phyloP scores from a whole-genome alignment of 1,140 invertebrate species.

The Drosophila yakuba region DNA sequence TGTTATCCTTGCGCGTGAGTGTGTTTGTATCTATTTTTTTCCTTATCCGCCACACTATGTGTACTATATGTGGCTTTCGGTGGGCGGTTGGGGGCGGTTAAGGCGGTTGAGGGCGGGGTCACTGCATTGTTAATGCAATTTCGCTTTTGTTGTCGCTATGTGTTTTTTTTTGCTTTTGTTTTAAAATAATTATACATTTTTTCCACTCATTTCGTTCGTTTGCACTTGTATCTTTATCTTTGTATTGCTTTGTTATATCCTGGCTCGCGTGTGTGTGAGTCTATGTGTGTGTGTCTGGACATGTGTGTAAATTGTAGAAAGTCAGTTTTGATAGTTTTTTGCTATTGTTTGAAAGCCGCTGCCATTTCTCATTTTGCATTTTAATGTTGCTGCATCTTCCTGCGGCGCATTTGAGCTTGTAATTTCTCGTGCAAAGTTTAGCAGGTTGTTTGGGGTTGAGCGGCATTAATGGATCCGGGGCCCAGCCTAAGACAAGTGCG shows the following conservation, averaged over 20 bases:
- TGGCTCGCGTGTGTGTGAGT: slow-evolving; percentile 12
- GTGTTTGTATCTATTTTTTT: slow-evolving; percentile 23
- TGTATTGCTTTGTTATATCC: slow-evolving; percentile 29
- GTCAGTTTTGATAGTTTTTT: slow-evolving; percentile 81
- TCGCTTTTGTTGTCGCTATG: slow-evolving; percentile 67
- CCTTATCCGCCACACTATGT: neutral
- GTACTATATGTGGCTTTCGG: slow-evolving; percentile 33
- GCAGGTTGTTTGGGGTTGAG: slow-evolving; percentile 14
- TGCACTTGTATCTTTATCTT: slow-evolving; percentile 48
- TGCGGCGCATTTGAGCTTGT: slow-evolving; percentile 59
- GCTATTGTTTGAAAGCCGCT: slow-evolving; percentile 59
- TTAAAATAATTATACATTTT: slow-evolving; percentile 82
- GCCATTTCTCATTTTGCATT: slow-evolving; percentile 39
- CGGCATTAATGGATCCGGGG: slow-evolving; percentile 4
- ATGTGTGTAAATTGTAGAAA: slow-evolving; percentile 73
- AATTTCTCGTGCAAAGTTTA: slow-evolving; percentile 65
- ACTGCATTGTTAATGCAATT: slow-evolving; percentile 81
- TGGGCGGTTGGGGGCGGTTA: too few species aligned
- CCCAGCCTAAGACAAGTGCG: neutral
- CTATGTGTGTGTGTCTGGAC: slow-evolving; percentile 12
- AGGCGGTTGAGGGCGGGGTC: neutral
- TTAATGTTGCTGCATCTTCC: slow-evolving; percentile 17
- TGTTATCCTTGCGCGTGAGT: slow-evolving; percentile 1
- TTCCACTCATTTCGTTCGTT: slow-evolving; percentile 63
- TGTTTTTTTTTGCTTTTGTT: slow-evolving; percentile 72